Evolutionary conservation across 1,140 invertebrate species (phyloP).

Genomic region (Ectropis grisescens): DNA sequence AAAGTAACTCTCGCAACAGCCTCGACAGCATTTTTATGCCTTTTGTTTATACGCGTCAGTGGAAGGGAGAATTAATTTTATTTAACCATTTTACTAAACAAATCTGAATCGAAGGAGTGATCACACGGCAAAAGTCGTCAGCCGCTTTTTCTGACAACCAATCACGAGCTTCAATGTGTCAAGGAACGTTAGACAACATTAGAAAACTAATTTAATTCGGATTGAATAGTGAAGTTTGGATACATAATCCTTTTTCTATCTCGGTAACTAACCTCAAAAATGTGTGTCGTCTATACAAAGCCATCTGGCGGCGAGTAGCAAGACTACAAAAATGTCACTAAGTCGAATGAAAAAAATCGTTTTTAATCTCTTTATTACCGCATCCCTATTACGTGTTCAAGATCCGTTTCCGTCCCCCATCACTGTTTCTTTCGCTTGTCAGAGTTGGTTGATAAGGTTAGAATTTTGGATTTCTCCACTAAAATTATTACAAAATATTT

Average conservation of each 20-base stretch:
- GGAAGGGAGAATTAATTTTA: slow-evolving; percentile 16
- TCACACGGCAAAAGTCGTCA: slow-evolving; percentile 36
- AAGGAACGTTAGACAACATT: slow-evolving; percentile 26
- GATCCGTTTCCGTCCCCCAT: slow-evolving; percentile 45
- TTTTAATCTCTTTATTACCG: too few relatives aligned
- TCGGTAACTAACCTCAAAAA: too few relatives aligned
- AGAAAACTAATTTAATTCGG: slow-evolving; percentile 2
- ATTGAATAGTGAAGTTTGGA: too few relatives aligned
- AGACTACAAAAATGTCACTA: too few relatives aligned
- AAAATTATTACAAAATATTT: slow-evolving; percentile 11
- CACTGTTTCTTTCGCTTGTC: slow-evolving; percentile 61
- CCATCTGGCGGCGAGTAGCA: too few relatives aligned
- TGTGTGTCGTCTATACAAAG: too few relatives aligned
- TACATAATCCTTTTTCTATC: too few relatives aligned
- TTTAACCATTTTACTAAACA: slow-evolving; percentile 39
- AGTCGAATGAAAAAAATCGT: too few relatives aligned
- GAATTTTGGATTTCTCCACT: slow-evolving; percentile 11
- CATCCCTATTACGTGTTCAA: too few relatives aligned
- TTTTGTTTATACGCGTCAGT: slow-evolving; percentile 1
- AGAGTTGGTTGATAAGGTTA: slow-evolving; percentile 58
- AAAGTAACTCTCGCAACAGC: slow-evolving; percentile 40
- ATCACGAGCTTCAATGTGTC: slow-evolving; percentile 54
- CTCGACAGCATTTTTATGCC: slow-evolving; percentile 44
- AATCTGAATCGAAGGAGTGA: slow-evolving; percentile 9
- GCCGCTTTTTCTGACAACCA: slow-evolving; percentile 46